These are phyloP conservation scores for Antrozous pallidus DNA, from an alignment of 2,797 vertebrate species.

Conservation along the genomic window DNA sequence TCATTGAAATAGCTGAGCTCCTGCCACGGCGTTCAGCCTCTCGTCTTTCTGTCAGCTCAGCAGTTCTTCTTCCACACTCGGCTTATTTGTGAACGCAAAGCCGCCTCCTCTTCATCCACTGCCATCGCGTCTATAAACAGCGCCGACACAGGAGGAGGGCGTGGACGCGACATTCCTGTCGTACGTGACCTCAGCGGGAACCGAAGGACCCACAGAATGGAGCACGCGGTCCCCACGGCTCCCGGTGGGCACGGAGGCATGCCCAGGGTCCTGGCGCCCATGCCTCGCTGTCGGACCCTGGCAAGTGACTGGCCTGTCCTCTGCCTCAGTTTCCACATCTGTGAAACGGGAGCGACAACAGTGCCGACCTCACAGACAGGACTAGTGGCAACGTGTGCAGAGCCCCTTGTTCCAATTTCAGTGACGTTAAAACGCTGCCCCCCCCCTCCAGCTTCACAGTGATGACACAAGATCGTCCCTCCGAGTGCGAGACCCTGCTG, in stretches of 20 bases:
- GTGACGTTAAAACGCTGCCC: background rate
- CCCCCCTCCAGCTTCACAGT: background rate
- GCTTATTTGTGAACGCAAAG: constrained; percentile 32
- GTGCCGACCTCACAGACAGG: background rate
- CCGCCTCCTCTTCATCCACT: constrained; percentile 54
- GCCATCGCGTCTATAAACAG: constrained; percentile 46
- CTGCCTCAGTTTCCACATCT: background rate
- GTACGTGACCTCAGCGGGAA: background rate
- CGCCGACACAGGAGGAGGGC: background rate
- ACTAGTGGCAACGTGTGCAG: background rate
- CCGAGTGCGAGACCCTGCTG: background rate
- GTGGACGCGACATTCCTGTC: background rate
- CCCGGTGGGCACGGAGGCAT: too few relatives aligned
- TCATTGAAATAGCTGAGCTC: constrained; percentile 67
- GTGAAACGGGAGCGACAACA: background rate
- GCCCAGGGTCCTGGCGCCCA: background rate
- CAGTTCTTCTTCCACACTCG: constrained; percentile 69
- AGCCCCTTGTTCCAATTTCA: background rate
- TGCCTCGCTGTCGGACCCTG: background rate
- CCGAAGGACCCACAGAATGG: background rate
- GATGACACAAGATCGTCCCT: background rate
- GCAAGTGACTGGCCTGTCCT: background rate
- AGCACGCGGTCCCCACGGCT: background rate
- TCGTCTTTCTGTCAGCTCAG: constrained; percentile 72
- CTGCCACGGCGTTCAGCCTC: constrained; percentile 23